These are phyloP conservation scores for Falco columbarius DNA, from an alignment of 2,797 vertebrate genomes.

Conservation along the genomic window DNA sequence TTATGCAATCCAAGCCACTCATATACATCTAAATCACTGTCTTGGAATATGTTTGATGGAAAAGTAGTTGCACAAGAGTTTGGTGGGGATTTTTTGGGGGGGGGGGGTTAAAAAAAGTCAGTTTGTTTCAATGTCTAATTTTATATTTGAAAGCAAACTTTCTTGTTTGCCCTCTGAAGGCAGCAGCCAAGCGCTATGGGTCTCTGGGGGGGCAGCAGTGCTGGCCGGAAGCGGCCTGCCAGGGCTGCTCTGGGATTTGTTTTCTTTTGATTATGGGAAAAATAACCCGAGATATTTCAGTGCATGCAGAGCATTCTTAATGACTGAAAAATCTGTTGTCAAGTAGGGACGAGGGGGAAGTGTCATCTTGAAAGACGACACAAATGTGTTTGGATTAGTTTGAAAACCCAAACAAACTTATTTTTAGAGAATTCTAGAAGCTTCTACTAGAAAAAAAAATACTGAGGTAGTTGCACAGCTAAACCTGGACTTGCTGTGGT, in stretches of 20 bases:
- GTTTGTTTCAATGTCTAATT: neutral
- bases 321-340: slow-evolving; percentile 50
- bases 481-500: neutral
- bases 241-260: slow-evolving; percentile 64
- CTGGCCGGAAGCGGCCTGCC: slow-evolving; percentile 25
- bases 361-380: neutral
- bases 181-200: neutral
- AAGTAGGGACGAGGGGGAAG: neutral
- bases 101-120: neutral
- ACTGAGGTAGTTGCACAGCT: fast-evolving
- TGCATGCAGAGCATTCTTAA: slow-evolving; percentile 47
- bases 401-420: slow-evolving; percentile 34
- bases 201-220: neutral
- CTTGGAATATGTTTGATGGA: neutral
- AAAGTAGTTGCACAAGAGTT: neutral
- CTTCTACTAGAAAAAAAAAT: neutral
- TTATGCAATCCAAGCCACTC: neutral
- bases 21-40: fast-evolving
- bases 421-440: slow-evolving; percentile 54
- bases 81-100: neutral
- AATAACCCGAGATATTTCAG: slow-evolving; percentile 58
- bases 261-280: slow-evolving; percentile 71
- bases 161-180: neutral
- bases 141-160: neutral
- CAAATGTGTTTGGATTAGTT: slow-evolving; percentile 22